A percentile compares a stretch with the other conserved stretches of the same genome.
Conservation (phyloP, 1,140 invertebrate species). For the Scaptodrosophila lebanonensis region DNA sequence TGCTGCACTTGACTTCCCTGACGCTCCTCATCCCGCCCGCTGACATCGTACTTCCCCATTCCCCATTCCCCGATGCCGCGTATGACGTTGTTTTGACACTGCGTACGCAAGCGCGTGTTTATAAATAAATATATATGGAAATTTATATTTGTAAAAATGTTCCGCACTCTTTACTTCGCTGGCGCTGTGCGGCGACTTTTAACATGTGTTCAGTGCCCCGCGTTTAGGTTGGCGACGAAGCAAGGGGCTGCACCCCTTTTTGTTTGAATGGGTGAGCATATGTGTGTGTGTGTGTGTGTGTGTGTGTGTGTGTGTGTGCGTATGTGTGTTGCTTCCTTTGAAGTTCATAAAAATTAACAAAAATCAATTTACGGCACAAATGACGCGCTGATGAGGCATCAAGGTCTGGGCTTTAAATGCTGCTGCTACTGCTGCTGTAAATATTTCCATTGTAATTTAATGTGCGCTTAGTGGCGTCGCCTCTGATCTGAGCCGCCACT, state of each 20-base stretch:
- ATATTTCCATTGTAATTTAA: constrained; percentile 57
- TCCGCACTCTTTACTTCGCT: no score
- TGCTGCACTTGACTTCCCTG: constrained; percentile 57
- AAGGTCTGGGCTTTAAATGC: constrained; percentile 15
- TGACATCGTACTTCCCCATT: constrained; percentile 11
- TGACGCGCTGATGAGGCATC: constrained; percentile 56
- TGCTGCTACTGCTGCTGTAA: constrained; percentile 16
- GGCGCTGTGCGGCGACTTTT: no score
- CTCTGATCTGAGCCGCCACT: constrained; percentile 53
- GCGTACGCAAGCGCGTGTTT: constrained; percentile 66
- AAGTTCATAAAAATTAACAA: constrained; percentile 72
- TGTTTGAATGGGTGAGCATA: not conserved
- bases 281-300: not conserved
- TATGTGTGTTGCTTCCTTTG: constrained; percentile 47
- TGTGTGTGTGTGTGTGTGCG: constrained; percentile 7
- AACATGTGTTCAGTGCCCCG: no score
- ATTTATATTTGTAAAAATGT: no score
- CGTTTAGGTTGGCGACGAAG: no score
- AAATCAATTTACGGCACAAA: constrained; percentile 69
- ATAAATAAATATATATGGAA: constrained; percentile 53
- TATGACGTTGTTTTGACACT: constrained; percentile 71
- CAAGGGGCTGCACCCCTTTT: no score
- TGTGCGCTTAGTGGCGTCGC: constrained; percentile 41
- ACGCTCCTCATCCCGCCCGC: not conserved
- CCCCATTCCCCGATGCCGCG: constrained; percentile 21